Percentiles rank a stretch among this genome's conserved stretches.
Conservation (phyloP, 2,888 invertebrate genomes). For the Drosophila lutescens region DNA sequence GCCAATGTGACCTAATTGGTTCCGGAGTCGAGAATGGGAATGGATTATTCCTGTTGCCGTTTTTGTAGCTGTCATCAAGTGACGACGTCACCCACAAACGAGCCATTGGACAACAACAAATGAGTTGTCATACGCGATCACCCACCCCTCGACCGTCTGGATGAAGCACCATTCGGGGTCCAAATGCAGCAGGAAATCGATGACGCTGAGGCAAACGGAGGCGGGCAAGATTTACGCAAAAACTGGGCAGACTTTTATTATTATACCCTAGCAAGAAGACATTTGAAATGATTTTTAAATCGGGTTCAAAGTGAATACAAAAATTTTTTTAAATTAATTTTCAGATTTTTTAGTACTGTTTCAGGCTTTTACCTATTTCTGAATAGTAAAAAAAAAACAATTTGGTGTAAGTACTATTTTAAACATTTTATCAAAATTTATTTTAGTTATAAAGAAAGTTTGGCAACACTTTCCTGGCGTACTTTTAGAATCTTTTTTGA, state of each 20-base stretch:
- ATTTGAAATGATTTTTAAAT: too few relatives aligned
- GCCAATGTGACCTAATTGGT: slow-evolving; percentile 72
- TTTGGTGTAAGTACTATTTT: too few relatives aligned
- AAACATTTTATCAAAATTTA: not conserved
- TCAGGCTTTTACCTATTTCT: too few relatives aligned
- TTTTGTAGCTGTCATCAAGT: slow-evolving; percentile 46
- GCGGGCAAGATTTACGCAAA: not conserved
- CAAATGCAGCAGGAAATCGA: slow-evolving; percentile 66
- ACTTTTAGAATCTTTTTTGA: not conserved
- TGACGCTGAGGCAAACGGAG: slow-evolving; percentile 33
- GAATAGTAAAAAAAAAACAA: too few relatives aligned
- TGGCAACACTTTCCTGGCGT: not conserved
- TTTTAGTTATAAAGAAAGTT: not conserved
- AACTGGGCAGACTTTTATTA: not conserved
- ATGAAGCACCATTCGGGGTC: slow-evolving; percentile 1
- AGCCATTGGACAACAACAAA: slow-evolving; percentile 56
- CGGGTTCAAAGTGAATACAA: too few relatives aligned
- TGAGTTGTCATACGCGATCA: slow-evolving; percentile 61
- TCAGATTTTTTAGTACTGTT: too few relatives aligned
- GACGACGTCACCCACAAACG: slow-evolving; percentile 73
- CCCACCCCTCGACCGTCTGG: slow-evolving; percentile 13
- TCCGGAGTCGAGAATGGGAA: slow-evolving; percentile 32
- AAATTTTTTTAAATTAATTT: too few relatives aligned
- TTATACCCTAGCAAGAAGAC: not conserved
- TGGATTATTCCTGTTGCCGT: slow-evolving; percentile 29